Percentiles rank a stretch among this genome's conserved stretches.
These are phyloP conservation scores for Melanostoma mellinum DNA, from an alignment of 2,888 invertebrate species.

Conservation along the genomic window DNA sequence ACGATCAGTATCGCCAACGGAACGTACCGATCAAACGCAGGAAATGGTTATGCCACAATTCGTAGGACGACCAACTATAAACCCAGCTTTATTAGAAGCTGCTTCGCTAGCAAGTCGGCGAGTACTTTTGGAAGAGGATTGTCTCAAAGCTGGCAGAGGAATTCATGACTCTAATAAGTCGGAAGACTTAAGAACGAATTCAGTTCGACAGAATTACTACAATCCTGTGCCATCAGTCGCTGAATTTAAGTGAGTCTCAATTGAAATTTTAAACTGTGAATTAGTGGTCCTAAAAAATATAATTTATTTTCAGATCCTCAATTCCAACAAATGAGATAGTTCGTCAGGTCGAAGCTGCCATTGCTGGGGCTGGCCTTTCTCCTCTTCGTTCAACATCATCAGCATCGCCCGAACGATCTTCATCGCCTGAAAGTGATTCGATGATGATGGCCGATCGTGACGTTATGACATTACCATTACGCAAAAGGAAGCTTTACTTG, in stretches of 20 bases:
- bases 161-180: slow-evolving; percentile 69
- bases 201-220: slow-evolving; percentile 77
- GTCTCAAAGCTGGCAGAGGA: slow-evolving; percentile 23
- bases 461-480: slow-evolving; percentile 87
- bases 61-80: slow-evolving; percentile 77
- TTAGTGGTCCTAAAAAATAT: neutral
- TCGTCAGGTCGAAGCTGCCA: slow-evolving; percentile 85
- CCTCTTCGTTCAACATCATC: slow-evolving; percentile 85
- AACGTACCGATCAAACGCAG: slow-evolving; percentile 61
- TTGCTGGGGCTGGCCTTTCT: slow-evolving; percentile 84
- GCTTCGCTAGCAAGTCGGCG: slow-evolving; percentile 80
- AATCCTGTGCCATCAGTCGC: slow-evolving; percentile 78
- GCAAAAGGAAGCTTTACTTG: slow-evolving; percentile 91
- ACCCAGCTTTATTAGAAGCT: slow-evolving; percentile 81
- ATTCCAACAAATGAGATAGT: slow-evolving; percentile 82
- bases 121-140: slow-evolving; percentile 62
- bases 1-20: slow-evolving; percentile 58
- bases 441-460: slow-evolving; percentile 83
- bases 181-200: slow-evolving; percentile 70
- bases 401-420: slow-evolving; percentile 82
- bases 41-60: slow-evolving; percentile 41
- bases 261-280: neutral
- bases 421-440: slow-evolving; percentile 84
- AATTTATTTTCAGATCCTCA: slow-evolving; percentile 76
- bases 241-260: slow-evolving; percentile 80